These are phyloP conservation scores for Neoaliturus tenellus DNA, from an alignment of 2,888 invertebrate species.

Conservation along the genomic window DNA sequence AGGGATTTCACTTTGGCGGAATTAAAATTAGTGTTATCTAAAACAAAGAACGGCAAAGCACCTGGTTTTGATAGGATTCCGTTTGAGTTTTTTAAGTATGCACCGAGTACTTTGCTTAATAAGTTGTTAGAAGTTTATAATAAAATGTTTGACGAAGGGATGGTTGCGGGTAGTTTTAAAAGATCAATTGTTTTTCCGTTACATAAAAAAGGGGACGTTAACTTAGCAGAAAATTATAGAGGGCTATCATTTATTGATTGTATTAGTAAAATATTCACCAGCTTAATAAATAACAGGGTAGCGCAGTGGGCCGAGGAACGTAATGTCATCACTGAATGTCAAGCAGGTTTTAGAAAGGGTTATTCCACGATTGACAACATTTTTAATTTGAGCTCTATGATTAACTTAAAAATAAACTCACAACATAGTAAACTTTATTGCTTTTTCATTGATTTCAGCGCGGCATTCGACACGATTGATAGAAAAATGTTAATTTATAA, in stretches of 20 bases:
- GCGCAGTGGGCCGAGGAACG: slow-evolving; percentile 47
- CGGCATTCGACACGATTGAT: slow-evolving; percentile 61
- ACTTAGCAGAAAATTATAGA: slow-evolving; percentile 43
- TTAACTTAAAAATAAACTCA: slow-evolving; percentile 53
- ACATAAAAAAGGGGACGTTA: slow-evolving; percentile 52
- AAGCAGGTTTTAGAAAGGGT: slow-evolving; percentile 60
- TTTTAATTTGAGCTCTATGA: slow-evolving; percentile 57
- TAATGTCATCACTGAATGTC: slow-evolving; percentile 56
- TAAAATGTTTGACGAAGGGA: not conserved
- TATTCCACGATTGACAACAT: slow-evolving; percentile 59
- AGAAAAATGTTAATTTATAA: slow-evolving; percentile 58
- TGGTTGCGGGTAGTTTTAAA: not conserved
- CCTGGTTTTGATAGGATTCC: slow-evolving; percentile 35
- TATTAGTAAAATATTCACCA: slow-evolving; percentile 48
- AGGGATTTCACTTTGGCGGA: not conserved
- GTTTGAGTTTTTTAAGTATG: slow-evolving; percentile 26
- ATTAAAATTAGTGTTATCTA: slow-evolving; percentile 11
- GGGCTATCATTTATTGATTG: slow-evolving; percentile 54
- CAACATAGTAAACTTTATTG: slow-evolving; percentile 58
- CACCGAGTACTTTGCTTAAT: not conserved
- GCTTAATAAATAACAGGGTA: slow-evolving; percentile 47
- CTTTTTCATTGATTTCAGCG: slow-evolving; percentile 57
- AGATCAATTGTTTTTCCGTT: slow-evolving; percentile 50
- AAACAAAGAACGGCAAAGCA: slow-evolving; percentile 29
- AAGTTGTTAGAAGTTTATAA: slow-evolving; percentile 20